A percentile compares a stretch with the other conserved stretches of the same genome.
phyloP scores from a whole-genome alignment of 1,140 invertebrate species.

The Scaptodrosophila lebanonensis region DNA sequence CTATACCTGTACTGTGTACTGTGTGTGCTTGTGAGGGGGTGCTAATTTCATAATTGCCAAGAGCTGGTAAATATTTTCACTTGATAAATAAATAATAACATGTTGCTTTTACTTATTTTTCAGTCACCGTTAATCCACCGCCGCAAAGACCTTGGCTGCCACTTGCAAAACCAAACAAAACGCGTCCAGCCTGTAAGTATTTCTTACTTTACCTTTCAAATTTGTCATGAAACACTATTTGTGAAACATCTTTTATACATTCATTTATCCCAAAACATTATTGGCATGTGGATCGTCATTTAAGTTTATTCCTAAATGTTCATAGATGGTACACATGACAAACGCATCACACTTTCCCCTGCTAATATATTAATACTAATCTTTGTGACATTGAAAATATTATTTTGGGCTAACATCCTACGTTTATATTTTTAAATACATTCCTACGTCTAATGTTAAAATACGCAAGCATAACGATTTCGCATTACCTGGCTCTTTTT shows the following conservation, averaged over 20 bases:
- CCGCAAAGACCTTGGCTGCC: conserved; percentile 96
- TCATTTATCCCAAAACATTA: background rate
- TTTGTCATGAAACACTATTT: conserved; percentile 6
- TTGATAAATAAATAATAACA: conserved; percentile 29
- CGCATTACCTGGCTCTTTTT: no score
- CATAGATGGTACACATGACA: no score
- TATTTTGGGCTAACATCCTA: no score
- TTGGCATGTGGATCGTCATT: no score
- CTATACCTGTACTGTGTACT: conserved; percentile 8
- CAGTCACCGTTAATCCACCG: conserved; percentile 92
- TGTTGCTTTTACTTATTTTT: conserved; percentile 79
- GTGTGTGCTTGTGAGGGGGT: conserved; percentile 23
- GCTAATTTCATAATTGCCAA: conserved; percentile 52
- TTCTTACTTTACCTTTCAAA: background rate
- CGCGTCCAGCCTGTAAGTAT: conserved; percentile 90
- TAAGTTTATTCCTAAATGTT: no score
- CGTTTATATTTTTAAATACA: no score
- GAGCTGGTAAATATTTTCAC: conserved; percentile 18
- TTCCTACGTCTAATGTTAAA: no score
- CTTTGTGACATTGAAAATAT: no score
- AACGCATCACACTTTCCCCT: no score
- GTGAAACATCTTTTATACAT: conserved; percentile 28
- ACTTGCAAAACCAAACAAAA: conserved; percentile 89
- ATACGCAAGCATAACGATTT: no score
- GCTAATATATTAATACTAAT: no score